phyloP scores from a whole-genome alignment of 2,797 vertebrate species.

The Darevskia mixta region DNA sequence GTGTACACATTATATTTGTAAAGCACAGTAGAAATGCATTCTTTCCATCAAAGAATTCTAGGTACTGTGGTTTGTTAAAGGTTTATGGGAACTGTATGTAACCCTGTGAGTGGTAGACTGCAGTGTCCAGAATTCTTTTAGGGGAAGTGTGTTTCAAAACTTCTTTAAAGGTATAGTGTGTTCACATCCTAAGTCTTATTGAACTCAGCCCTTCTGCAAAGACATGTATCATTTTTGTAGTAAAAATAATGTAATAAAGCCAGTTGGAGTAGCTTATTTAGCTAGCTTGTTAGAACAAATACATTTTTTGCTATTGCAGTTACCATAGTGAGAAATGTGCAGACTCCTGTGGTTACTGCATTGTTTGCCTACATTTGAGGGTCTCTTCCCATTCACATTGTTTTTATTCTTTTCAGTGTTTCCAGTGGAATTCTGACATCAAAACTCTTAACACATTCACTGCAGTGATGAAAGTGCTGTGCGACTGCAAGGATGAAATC shows the following conservation, averaged over 20 bases:
- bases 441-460: slow-evolving; percentile 85
- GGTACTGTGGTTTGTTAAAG: no score
- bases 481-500: slow-evolving; percentile 85
- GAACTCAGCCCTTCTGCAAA: background rate
- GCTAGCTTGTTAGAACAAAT: background rate
- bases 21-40: no score
- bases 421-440: slow-evolving; percentile 84
- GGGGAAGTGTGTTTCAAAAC: no score
- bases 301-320: background rate
- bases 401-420: slow-evolving; percentile 78
- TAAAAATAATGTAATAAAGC: background rate
- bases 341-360: background rate
- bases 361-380: background rate
- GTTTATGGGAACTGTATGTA: no score
- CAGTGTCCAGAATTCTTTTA: no score
- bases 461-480: slow-evolving; percentile 85
- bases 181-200: background rate
- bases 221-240: background rate
- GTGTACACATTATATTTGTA: no score
- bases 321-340: no score
- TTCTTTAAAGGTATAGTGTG: no score
- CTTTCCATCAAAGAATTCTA: no score
- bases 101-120: no score
- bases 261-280: no score
- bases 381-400: background rate